A percentile compares a stretch with the other conserved stretches of the same genome.
These are phyloP conservation scores for Calameuta pallipes DNA, from an alignment of 2,888 invertebrate species.

Conservation along the genomic window DNA sequence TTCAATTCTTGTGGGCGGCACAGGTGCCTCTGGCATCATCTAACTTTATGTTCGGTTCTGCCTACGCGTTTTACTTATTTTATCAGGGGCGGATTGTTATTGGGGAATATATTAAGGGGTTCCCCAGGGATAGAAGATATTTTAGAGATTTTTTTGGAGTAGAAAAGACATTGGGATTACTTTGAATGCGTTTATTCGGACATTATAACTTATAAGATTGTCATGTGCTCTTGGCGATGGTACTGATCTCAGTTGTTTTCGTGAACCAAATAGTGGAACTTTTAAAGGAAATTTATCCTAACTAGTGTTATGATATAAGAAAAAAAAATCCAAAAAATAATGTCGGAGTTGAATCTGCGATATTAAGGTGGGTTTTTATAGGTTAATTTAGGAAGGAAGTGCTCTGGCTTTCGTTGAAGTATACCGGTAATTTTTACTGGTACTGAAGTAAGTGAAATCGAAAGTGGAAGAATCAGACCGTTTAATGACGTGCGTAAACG, in stretches of 20 bases:
- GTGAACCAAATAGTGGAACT: too few relatives aligned
- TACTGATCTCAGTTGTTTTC: not conserved
- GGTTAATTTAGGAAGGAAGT: not conserved
- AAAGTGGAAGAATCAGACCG: not conserved
- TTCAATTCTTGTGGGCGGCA: constrained; percentile 35
- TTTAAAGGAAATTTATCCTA: too few relatives aligned
- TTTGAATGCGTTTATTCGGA: not conserved
- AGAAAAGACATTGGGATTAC: not conserved
- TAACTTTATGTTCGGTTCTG: constrained; percentile 26
- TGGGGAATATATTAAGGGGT: constrained; percentile 24
- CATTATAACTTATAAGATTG: not conserved
- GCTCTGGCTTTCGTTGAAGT: not conserved
- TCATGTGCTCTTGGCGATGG: not conserved
- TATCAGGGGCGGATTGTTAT: constrained; percentile 29
- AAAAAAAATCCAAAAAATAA: too few relatives aligned
- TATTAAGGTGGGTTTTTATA: not conserved
- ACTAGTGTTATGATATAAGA: too few relatives aligned
- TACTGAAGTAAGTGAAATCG: not conserved
- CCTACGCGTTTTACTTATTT: constrained; percentile 25
- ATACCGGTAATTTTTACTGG: not conserved
- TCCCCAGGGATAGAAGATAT: constrained; percentile 14
- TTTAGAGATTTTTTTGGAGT: not conserved
- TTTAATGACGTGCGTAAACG: not conserved
- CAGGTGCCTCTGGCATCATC: constrained; percentile 40
- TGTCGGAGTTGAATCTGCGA: not conserved